A percentile compares a stretch with the other conserved stretches of the same genome.
These are phyloP conservation scores for Ganaspis sp. DNA, from an alignment of 1,140 invertebrate genomes.

Conservation along the genomic window DNA sequence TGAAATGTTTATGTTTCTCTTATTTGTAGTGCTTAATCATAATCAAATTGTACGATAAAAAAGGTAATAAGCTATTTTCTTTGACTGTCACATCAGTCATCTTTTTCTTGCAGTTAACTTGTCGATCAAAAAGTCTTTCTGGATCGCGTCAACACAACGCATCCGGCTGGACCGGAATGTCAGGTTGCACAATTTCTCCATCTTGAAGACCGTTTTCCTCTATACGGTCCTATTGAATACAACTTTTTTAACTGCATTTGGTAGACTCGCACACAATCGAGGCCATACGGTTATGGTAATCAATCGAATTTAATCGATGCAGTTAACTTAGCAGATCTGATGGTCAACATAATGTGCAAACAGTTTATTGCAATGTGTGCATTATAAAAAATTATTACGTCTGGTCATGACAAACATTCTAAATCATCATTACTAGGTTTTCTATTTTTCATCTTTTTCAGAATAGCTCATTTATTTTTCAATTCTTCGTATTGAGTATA, in stretches of 20 bases:
- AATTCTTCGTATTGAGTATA: too few species aligned
- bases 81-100: not conserved
- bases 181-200: not conserved
- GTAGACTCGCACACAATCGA: conserved; percentile 33
- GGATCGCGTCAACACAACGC: not conserved
- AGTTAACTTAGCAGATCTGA: conserved; percentile 35
- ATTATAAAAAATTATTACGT: too few species aligned
- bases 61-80: too few species aligned
- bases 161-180: conserved; percentile 3
- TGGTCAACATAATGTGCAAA: not conserved
- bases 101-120: not conserved
- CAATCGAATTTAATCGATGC: conserved; percentile 61
- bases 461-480: too few species aligned
- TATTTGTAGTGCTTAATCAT: too few species aligned
- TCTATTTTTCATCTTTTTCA: too few species aligned
- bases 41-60: too few species aligned
- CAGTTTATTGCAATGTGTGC: not conserved
- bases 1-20: too few species aligned
- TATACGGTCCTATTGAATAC: conserved; percentile 35
- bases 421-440: too few species aligned
- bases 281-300: conserved; percentile 58
- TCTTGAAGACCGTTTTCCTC: conserved; percentile 5
- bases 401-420: too few species aligned
- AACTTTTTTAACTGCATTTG: conserved; percentile 39
- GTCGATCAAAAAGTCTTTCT: not conserved